Base-by-base conservation (phyloP, 2,888 invertebrate species). In the Camponotus fellah region DNA sequence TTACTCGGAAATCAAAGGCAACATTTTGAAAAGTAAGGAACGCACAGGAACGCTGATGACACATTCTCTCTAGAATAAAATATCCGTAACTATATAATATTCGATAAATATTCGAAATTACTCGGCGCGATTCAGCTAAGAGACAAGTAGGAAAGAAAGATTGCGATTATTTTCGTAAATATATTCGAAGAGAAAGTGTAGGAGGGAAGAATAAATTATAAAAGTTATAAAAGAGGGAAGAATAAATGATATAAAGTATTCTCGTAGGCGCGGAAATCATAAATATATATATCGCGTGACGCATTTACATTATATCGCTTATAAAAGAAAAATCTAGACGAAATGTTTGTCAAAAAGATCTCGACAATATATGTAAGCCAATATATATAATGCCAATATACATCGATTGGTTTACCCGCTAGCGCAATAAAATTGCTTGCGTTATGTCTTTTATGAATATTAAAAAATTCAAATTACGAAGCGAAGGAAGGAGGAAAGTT, bases 401-500 rank as follows among this genome's bases (percentile, higher is more conserved):
- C 60, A 71, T 46, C 17, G 60, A 71, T 34, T 60, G 37, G 71
- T 71, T 71, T 32, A 71, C 46, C 46, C 17, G 34, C 71, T 80
- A 62, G 60, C 26, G 26, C 58, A 37, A 71, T 69, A 34, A 79
- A 60, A 46, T 53, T 53, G n/a, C n/a, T 53, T 62, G 60, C 26
- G 43, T 80, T 46, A 71, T 76, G 8, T 26, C 37, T 56, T 77
- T 68, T 40, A 68, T 46, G 37, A 80, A 72, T 60, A 60, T 60
- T 71, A 80, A 71, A 80, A 80, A 71, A 71, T 60, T 71, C 46
- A 80, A 80, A 80, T 71, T 37, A 62, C 60, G 72, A 80, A 80
- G 79, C 79, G 46, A 71, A 80, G 72, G 72, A 80, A 71, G 79
- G 60, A 80, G 79, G 79, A 71, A 80, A 80, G 34, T 69, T 79